phyloP scores from a whole-genome alignment of 2,888 invertebrate species.

The Tetrapedia diversipes region DNA sequence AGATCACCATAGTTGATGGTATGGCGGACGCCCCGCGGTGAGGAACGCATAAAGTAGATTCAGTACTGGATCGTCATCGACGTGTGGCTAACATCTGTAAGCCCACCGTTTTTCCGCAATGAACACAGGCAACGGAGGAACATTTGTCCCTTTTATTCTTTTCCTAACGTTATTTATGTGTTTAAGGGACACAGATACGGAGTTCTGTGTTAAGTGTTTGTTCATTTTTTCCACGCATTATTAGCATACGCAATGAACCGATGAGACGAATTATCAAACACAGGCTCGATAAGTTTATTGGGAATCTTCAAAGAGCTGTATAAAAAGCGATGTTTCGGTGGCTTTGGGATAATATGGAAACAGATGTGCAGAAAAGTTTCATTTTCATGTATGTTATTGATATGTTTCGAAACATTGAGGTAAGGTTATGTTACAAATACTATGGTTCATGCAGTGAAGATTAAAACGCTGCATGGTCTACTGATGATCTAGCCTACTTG shows the following conservation, averaged over 20 bases:
- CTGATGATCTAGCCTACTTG: too few relatives aligned
- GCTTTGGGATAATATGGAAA: background rate
- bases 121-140: constrained; percentile 44
- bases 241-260: constrained; percentile 62
- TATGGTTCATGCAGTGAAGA: too few relatives aligned
- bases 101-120: constrained; percentile 67
- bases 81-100: constrained; percentile 73
- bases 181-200: too few relatives aligned
- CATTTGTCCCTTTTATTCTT: constrained; percentile 16
- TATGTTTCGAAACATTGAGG: too few relatives aligned
- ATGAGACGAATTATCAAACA: background rate
- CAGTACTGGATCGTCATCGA: constrained; percentile 62
- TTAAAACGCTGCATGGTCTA: too few relatives aligned
- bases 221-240: constrained; percentile 59
- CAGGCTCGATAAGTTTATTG: background rate
- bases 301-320: background rate
- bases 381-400: too few relatives aligned
- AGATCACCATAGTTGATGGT: constrained; percentile 2
- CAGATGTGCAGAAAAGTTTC: constrained; percentile 9
- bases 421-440: too few relatives aligned
- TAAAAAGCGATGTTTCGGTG: background rate
- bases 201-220: background rate
- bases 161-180: constrained; percentile 32
- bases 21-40: constrained; percentile 66
- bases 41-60: constrained; percentile 70